These are phyloP conservation scores for Epizoanthus scotinus DNA, from an alignment of 92 coral and sea anemone species.

Conservation along the genomic window DNA sequence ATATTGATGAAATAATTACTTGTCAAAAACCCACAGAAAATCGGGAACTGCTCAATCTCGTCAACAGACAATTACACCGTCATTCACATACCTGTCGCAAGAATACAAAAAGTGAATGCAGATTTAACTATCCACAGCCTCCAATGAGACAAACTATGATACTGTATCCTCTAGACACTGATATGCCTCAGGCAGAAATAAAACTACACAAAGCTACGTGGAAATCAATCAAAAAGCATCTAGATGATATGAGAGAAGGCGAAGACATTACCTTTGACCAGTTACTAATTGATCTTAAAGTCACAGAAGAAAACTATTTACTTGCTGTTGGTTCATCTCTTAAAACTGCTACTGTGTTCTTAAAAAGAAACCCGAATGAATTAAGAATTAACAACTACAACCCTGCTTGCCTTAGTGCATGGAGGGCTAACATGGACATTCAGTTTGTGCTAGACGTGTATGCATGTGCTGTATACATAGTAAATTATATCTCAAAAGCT, in stretches of 20 bases:
- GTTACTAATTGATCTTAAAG: slow-evolving; percentile 32
- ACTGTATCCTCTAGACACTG: slow-evolving; percentile 48
- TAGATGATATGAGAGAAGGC: slow-evolving; percentile 57
- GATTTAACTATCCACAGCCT: too few relatives aligned
- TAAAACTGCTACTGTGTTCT: slow-evolving; percentile 56
- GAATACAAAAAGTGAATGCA: slow-evolving; percentile 2
- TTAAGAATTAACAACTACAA: slow-evolving; percentile 69
- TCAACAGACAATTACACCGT: slow-evolving; percentile 19
- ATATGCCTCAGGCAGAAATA: slow-evolving; percentile 25
- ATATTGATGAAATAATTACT: slow-evolving; percentile 32
- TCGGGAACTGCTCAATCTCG: slow-evolving; percentile 3
- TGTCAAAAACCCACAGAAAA: slow-evolving; percentile 15
- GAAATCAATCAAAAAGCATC: slow-evolving; percentile 51
- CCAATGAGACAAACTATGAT: slow-evolving; percentile 40
- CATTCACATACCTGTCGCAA: slow-evolving; percentile 31
- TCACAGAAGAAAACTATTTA: slow-evolving; percentile 54
- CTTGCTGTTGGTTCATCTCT: slow-evolving; percentile 52
- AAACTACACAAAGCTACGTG: slow-evolving; percentile 38
- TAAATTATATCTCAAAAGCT: slow-evolving; percentile 56
- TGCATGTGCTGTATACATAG: slow-evolving; percentile 70
- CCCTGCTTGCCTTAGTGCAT: slow-evolving; percentile 61
- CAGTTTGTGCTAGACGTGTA: slow-evolving; percentile 61
- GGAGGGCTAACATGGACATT: too few relatives aligned
- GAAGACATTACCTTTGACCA: slow-evolving; percentile 46
- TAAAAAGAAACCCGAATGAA: slow-evolving; percentile 57